Evolutionary conservation across 2,888 invertebrate genomes (phyloP).

Genomic region (Agrilus mali): DNA sequence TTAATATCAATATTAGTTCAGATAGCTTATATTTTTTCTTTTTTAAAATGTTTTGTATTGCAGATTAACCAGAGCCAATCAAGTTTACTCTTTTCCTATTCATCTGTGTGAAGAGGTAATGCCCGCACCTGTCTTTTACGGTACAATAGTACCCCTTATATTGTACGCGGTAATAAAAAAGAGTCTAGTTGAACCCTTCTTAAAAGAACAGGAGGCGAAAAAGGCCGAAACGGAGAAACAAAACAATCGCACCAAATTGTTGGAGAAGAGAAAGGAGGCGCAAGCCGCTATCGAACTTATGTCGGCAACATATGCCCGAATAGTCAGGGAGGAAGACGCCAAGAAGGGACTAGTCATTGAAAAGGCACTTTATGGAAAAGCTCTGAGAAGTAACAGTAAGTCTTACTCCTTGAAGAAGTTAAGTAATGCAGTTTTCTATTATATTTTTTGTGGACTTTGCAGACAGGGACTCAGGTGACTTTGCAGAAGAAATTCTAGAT

Average conservation of each 20-base stretch:
- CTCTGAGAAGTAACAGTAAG: conserved; percentile 28
- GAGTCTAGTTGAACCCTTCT: conserved; percentile 73
- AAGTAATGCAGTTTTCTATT: neutral
- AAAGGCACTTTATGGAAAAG: conserved; percentile 69
- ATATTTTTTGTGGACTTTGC: conserved; percentile 14
- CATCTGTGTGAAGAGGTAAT: conserved; percentile 82
- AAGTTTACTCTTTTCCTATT: conserved; percentile 80
- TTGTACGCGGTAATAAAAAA: conserved; percentile 73
- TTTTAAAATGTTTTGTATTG: conserved; percentile 13
- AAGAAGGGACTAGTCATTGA: conserved; percentile 77
- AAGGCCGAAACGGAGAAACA: conserved; percentile 74
- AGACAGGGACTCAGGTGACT: conserved; percentile 18
- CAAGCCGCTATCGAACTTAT: conserved; percentile 79
- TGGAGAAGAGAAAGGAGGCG: conserved; percentile 73
- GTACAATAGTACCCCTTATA: conserved; percentile 75
- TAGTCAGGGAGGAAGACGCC: conserved; percentile 65
- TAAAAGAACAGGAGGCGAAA: conserved; percentile 61
- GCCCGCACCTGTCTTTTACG: conserved; percentile 86
- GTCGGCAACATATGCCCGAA: conserved; percentile 79
- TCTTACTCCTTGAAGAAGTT: neutral
- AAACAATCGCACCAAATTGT: conserved; percentile 62
- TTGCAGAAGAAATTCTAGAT: conserved; percentile 56
- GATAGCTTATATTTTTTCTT: too few species aligned
- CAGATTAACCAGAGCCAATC: conserved; percentile 75
- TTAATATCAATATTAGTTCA: too few species aligned